Base-by-base conservation (phyloP, 2,888 invertebrate species). In the Calameuta filiformis region DNA sequence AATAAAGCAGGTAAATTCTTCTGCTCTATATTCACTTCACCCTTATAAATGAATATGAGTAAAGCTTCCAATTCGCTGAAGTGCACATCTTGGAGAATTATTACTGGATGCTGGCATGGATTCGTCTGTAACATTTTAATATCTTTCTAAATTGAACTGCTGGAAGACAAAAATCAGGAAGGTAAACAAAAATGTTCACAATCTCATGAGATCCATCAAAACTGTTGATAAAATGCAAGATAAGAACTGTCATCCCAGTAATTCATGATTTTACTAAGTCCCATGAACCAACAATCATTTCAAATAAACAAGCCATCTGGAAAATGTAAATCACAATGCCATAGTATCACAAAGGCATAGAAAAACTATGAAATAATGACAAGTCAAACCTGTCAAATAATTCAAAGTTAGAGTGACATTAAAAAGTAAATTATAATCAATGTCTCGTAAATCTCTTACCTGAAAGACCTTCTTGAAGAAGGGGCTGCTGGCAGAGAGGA, bases 61-160 rank as follows among this genome's bases (percentile, higher is more conserved):
- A 95, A 89, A 37, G 94, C 94, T 85, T 94, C 93, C 87, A 95
- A 91, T 86, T 95, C 95, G 82, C 93, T 93, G 83, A 94, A 94
- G 89, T 94, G 94, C 85, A 95, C 95, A 92, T 95, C 95, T 91
- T 95, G 94, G 80, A 95, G 93, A 86, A 95, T 95, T 92, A 95
- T 95, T 90, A 95, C 95, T 84, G 95, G 95, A 93, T 95, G 95
- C 88, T 94, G 94, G 92, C 94, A 95, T 89, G 95, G 95, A 93
- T 95, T 95, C 91, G 94, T 94, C 95, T 95, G 91, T 80, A 93
- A 93, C 90, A 79, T 56, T 56, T 56, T 56, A 56, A 56, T 23
- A 56, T 56, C 1, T 23, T 56, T 56, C 56, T 56, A 23, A 56
- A 56, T 56, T 2, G 9, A 56, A 56, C 56, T 56, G 23, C 9